Evolutionary conservation across 1,140 invertebrate genomes (phyloP).

Genomic region (Drosophila pallidifrons): DNA sequence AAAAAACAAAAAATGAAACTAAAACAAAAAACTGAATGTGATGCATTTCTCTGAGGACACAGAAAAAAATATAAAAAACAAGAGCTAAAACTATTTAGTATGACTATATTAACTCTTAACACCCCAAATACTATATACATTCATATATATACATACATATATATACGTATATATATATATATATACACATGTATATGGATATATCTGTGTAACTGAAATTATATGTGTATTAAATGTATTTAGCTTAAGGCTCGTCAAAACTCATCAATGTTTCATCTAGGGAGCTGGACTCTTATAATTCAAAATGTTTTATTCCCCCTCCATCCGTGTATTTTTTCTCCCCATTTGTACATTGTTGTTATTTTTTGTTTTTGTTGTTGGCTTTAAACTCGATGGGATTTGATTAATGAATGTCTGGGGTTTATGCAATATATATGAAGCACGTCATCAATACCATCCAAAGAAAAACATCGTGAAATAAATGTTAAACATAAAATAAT

Average conservation of each 20-base stretch:
- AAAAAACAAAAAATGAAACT: constrained; percentile 37
- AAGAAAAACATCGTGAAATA: constrained; percentile 65
- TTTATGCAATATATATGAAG: constrained; percentile 24
- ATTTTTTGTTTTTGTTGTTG: constrained; percentile 6
- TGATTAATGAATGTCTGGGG: constrained; percentile 62
- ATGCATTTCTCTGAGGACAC: constrained; percentile 67
- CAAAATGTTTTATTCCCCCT: neutral
- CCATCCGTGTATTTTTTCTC: neutral
- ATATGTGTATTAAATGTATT: constrained; percentile 34
- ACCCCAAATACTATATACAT: constrained; percentile 19
- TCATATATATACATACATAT: constrained; percentile 20
- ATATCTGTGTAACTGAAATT: constrained; percentile 35
- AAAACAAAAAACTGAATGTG: constrained; percentile 59
- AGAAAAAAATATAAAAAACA: constrained; percentile 11
- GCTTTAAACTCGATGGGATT: constrained; percentile 5
- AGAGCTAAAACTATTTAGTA: constrained; percentile 18
- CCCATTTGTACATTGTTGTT: neutral
- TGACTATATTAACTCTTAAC: constrained; percentile 18
- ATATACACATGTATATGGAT: constrained; percentile 31
- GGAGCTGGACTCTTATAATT: constrained; percentile 42
- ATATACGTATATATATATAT: constrained; percentile 37
- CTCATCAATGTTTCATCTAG: constrained; percentile 16
- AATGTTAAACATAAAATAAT: constrained; percentile 69
- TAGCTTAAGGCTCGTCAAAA: constrained; percentile 13
- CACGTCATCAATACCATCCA: constrained; percentile 40